These are phyloP conservation scores for Monochamus saltuarius DNA, from an alignment of 1,140 invertebrate genomes.

Conservation along the genomic window DNA sequence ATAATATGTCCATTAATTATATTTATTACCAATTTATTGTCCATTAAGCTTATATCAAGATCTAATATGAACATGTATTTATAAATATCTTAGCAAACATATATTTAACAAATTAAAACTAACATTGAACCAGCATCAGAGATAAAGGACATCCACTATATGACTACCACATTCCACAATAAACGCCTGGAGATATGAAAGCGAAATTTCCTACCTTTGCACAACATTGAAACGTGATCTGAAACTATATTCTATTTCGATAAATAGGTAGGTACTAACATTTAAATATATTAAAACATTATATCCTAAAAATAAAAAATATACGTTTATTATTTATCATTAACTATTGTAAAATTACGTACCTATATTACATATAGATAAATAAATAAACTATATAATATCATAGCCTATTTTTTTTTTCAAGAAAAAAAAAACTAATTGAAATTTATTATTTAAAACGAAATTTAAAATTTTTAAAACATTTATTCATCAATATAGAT, in stretches of 20 bases:
- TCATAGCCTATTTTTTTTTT: too few relatives aligned
- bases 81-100: slow-evolving; percentile 9
- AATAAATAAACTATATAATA: too few relatives aligned
- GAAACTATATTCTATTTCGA: slow-evolving; percentile 15
- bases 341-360: too few relatives aligned
- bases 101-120: slow-evolving; percentile 21
- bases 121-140: slow-evolving; percentile 8
- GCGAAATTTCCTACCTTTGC: slow-evolving; percentile 35
- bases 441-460: too few relatives aligned
- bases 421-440: too few relatives aligned
- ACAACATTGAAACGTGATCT: slow-evolving; percentile 26
- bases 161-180: slow-evolving; percentile 32
- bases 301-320: neutral
- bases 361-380: too few relatives aligned
- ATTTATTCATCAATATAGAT: too few relatives aligned
- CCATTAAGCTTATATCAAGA: slow-evolving; percentile 8
- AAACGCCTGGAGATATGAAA: slow-evolving; percentile 36
- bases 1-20: slow-evolving; percentile 8
- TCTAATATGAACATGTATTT: slow-evolving; percentile 9
- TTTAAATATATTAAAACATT: neutral
- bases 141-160: slow-evolving; percentile 18
- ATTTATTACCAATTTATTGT: slow-evolving; percentile 11
- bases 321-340: neutral
- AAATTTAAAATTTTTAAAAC: too few relatives aligned
- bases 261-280: slow-evolving; percentile 8